These are phyloP conservation scores for Zosterops pallidus DNA, from an alignment of 2,113 vertebrate genomes.

Conservation along the genomic window DNA sequence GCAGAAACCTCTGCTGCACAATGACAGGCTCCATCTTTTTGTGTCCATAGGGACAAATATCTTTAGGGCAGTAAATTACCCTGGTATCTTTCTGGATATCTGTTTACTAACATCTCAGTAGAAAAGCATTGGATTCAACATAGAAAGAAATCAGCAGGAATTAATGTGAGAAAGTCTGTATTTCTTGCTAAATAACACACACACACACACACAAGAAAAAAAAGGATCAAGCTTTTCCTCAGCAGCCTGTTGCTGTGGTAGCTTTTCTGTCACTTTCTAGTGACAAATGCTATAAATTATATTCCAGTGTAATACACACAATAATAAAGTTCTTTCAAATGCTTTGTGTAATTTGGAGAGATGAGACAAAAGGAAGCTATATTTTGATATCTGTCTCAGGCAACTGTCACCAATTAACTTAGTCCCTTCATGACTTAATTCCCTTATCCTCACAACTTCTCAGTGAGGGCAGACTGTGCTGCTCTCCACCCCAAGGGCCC, in stretches of 20 bases:
- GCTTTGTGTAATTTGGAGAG: neutral
- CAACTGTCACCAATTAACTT: neutral
- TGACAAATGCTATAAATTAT: neutral
- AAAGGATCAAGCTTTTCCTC: neutral
- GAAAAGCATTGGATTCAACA: neutral
- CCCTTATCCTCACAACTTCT: neutral
- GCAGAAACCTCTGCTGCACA: neutral
- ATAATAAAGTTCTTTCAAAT: neutral
- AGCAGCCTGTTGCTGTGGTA: neutral
- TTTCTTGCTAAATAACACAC: neutral
- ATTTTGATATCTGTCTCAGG: neutral
- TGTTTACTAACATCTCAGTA: neutral
- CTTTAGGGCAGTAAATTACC: neutral
- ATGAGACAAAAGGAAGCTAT: neutral
- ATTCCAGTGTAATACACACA: neutral
- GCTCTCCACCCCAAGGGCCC: neutral
- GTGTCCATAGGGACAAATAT: neutral
- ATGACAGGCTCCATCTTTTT: neutral
- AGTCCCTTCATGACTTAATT: neutral
- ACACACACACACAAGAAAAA: neutral
- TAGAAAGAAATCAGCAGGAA: neutral
- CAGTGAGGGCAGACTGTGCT: neutral
- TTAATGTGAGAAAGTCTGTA: neutral
- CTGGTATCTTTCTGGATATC: neutral
- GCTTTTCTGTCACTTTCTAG: slow-evolving; percentile 4